Evolutionary conservation across 2,888 invertebrate species (phyloP), one percentile per base, ranked within the genome.

Genomic region (Sphecodes monilicornis): DNA sequence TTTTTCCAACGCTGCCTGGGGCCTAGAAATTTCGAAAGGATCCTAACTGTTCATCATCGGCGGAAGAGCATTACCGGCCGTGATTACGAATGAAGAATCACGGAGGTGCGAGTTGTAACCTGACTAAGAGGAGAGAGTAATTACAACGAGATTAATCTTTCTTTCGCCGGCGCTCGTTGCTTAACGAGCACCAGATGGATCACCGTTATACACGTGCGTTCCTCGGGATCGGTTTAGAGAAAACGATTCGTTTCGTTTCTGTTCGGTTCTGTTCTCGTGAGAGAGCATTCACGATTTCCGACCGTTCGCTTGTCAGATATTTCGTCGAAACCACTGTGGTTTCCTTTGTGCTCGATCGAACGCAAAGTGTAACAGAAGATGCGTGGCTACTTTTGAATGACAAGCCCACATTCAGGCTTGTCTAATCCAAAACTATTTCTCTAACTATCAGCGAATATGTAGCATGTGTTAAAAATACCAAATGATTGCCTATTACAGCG

Each of bases 81-180:
- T 76, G 78, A 83, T 87, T 76, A 80, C 81, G 60, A 69, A 69
- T 87, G 83, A 90, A 90, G 86, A 85, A 90, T 88, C 82, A 78
- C 78, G 64, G 76, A 78, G 77, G 78, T n/a, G 76, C 79, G 77
- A 73, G 75, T 79, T 75, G 79, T 64, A 68, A 81, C 74, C 71
- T 36, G 43, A 32, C 29, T 5, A 29, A 64, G 41, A 26, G 72
- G 82, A 22, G 85, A 85, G 88, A 86, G 88, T 89, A 89, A 91
- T 92, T 92, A 90, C 87, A 82, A 79, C 72, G 75, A 87, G 90
- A 92, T 92, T 92, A 89, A 92, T 92, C 88, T 90, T 88, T 86
- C 86, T 86, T 90, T 86, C 82, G 75, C 88, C 89, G 87, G 84
- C 83, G 82, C 84, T 77, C 81, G 87, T 84, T 80, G 60, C 82